These are phyloP conservation scores for Synanthedon tipuliformis DNA, from an alignment of 2,888 invertebrate genomes.

Conservation along the genomic window DNA sequence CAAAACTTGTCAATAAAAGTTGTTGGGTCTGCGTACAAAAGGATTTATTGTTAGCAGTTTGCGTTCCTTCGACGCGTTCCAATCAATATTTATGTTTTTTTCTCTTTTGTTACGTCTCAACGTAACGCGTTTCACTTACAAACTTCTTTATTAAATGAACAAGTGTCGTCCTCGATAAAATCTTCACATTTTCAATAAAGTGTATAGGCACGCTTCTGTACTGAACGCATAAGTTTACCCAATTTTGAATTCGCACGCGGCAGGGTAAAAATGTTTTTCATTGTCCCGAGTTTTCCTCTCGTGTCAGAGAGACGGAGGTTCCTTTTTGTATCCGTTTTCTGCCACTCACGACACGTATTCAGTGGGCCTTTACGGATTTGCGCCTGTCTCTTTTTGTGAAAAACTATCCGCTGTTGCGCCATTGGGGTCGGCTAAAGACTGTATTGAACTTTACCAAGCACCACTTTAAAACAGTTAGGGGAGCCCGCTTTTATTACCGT, in stretches of 20 bases:
- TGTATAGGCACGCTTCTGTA: constrained; percentile 5
- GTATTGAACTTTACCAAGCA: neutral
- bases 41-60: neutral
- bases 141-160: constrained; percentile 36
- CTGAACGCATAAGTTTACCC: constrained; percentile 21
- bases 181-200: constrained; percentile 27
- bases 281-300: constrained; percentile 39
- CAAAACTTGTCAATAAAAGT: neutral
- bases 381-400: neutral
- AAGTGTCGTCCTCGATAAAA: constrained; percentile 28
- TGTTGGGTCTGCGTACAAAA: neutral
- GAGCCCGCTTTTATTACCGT: neutral
- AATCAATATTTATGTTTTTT: constrained; percentile 5
- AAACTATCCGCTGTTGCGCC: neutral
- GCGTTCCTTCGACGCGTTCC: neutral
- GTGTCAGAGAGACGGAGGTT: constrained; percentile 36
- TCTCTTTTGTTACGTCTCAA: neutral
- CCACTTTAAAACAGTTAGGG: neutral
- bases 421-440: neutral
- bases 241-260: constrained; percentile 51
- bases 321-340: constrained; percentile 32
- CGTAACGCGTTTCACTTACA: constrained; percentile 6
- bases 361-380: constrained; percentile 15
- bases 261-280: constrained; percentile 54
- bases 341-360: constrained; percentile 20